A percentile compares a stretch with the other conserved stretches of the same genome.
These are phyloP conservation scores for Casuarius casuarius DNA, from an alignment of 2,113 vertebrate species.

Conservation along the genomic window DNA sequence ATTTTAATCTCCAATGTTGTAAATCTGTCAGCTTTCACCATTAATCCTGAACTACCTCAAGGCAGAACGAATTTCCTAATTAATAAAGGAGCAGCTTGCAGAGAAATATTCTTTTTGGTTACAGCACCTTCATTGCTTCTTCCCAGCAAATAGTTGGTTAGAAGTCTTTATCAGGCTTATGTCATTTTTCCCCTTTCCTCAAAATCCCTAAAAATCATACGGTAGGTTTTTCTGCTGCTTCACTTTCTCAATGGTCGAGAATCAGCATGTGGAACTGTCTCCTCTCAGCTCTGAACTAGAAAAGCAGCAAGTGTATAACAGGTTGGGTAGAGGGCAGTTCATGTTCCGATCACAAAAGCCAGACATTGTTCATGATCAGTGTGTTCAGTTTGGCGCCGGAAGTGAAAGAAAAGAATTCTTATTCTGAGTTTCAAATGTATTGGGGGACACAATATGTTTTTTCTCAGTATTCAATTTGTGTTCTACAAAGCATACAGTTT, in stretches of 20 bases:
- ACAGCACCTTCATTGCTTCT: not conserved
- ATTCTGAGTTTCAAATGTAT: not conserved
- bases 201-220: not conserved
- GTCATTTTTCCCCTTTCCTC: not conserved
- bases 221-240: not conserved
- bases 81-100: not conserved
- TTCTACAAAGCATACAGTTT: not conserved
- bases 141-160: not conserved
- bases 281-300: not conserved
- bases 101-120: not conserved
- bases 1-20: not conserved
- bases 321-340: not conserved
- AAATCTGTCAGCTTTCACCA: not conserved
- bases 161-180: not conserved
- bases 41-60: not conserved
- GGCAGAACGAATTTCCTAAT: not conserved
- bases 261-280: not conserved
- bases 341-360: not conserved
- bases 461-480: not conserved
- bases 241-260: not conserved
- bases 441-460: not conserved
- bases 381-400: not conserved
- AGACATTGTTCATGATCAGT: fast-evolving
- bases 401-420: not conserved
- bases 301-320: not conserved